These are phyloP conservation scores for Silurus lanzhouensis DNA, from an alignment of 2,797 vertebrate species.

Conservation along the genomic window DNA sequence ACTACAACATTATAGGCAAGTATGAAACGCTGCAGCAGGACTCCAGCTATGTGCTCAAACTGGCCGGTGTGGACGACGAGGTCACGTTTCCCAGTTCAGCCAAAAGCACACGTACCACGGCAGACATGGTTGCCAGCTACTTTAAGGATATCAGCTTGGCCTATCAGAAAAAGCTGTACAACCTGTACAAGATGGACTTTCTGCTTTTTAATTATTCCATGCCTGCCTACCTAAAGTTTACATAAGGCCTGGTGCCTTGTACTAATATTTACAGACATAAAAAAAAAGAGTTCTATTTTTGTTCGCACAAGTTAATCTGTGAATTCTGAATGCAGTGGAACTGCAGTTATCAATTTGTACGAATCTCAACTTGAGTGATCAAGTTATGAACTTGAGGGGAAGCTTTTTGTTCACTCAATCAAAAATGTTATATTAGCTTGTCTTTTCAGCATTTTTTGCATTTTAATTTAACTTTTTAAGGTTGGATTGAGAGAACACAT, in stretches of 20 bases:
- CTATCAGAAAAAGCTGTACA: constrained; percentile 90
- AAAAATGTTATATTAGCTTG: background rate
- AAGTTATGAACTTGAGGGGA: background rate
- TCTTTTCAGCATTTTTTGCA: background rate
- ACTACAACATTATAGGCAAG: constrained; percentile 92
- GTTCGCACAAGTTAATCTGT: background rate
- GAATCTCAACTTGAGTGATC: background rate
- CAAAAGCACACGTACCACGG: constrained; percentile 78
- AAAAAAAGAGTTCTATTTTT: constrained; percentile 4
- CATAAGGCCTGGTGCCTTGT: constrained; percentile 63
- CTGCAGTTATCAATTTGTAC: constrained; percentile 1
- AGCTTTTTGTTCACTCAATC: background rate
- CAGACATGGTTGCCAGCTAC: constrained; percentile 81
- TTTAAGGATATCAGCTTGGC: constrained; percentile 88
- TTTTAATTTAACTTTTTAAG: background rate
- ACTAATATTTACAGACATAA: background rate
- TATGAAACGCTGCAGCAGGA: constrained; percentile 91
- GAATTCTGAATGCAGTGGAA: constrained; percentile 21
- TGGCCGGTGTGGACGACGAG: constrained; percentile 73
- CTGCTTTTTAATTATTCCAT: constrained; percentile 94
- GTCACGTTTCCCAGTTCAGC: constrained; percentile 83
- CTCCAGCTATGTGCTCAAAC: constrained; percentile 81
- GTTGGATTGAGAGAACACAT: background rate
- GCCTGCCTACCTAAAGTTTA: constrained; percentile 84
- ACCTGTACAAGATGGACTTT: constrained; percentile 95